These are phyloP conservation scores for Sanderia malayensis DNA, from an alignment of 30 jellyfish, hydroid and myxozoan species.

Conservation along the genomic window DNA sequence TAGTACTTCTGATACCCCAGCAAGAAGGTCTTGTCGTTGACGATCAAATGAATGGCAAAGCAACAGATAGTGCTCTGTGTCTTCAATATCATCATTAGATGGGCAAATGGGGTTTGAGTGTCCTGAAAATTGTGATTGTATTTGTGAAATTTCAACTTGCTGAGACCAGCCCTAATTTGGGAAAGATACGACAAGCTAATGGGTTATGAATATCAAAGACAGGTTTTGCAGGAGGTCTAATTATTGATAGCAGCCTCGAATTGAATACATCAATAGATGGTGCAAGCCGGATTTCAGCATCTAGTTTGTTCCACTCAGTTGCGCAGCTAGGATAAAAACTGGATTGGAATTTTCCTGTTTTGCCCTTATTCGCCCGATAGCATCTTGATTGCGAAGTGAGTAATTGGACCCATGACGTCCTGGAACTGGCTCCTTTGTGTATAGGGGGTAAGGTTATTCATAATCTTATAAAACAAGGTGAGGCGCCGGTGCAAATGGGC, in stretches of 20 bases:
- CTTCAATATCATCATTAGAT: slow-evolving; percentile 37
- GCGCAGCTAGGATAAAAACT: slow-evolving; percentile 23
- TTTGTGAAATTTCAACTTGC: slow-evolving; percentile 8
- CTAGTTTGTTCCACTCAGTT: slow-evolving; percentile 32
- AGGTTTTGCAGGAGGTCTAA: slow-evolving; percentile 9
- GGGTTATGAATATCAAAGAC: slow-evolving; percentile 9
- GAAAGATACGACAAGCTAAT: background rate
- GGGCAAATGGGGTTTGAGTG: slow-evolving; percentile 6
- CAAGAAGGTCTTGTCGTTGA: slow-evolving; percentile 44
- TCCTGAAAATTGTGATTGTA: slow-evolving; percentile 17
- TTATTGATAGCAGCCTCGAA: background rate
- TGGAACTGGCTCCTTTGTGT: background rate
- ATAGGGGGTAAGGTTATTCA: background rate
- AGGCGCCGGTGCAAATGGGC: slow-evolving; percentile 15
- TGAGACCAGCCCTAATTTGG: slow-evolving; percentile 12
- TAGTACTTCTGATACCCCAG: slow-evolving; percentile 15
- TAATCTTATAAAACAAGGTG: too few relatives aligned
- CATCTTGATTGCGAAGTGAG: slow-evolving; percentile 2
- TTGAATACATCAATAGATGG: slow-evolving; percentile 23
- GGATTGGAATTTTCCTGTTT: slow-evolving; percentile 20
- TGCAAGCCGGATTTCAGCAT: slow-evolving; percentile 21
- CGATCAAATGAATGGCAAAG: slow-evolving; percentile 47
- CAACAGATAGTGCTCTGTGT: slow-evolving; percentile 50
- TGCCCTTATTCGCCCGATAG: slow-evolving; percentile 10
- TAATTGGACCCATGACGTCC: background rate